These are phyloP conservation scores for Myopa tessellatipennis DNA, from an alignment of 2,888 invertebrate species.

Conservation along the genomic window DNA sequence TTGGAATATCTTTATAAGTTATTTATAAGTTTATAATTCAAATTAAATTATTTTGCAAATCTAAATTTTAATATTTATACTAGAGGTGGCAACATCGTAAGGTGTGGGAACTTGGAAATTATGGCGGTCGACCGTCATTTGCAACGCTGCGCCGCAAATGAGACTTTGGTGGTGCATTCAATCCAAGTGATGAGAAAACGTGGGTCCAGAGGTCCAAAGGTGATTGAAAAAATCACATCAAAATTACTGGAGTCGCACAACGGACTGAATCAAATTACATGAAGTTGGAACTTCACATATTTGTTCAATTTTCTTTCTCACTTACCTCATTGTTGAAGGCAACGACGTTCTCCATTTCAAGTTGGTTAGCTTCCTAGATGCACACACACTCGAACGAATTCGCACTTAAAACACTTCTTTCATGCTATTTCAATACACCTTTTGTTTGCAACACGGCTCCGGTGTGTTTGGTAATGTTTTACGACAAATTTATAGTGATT, in stretches of 20 bases:
- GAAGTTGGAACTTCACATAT: too few species aligned
- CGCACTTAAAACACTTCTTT: conserved; percentile 26
- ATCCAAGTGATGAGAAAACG: too few species aligned
- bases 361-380: conserved; percentile 21
- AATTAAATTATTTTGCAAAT: too few species aligned
- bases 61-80: too few species aligned
- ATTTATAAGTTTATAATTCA: too few species aligned
- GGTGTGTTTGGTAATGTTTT: conserved; percentile 35
- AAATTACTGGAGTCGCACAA: too few species aligned
- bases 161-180: too few species aligned
- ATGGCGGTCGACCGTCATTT: neutral
- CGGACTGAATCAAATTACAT: too few species aligned
- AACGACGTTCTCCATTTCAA: conserved; percentile 66
- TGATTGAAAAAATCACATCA: too few species aligned
- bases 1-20: too few species aligned
- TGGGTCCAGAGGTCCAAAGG: too few species aligned
- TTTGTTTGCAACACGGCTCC: neutral
- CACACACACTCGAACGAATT: conserved; percentile 22
- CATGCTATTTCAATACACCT: conserved; percentile 36
- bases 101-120: neutral
- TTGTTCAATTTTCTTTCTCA: conserved; percentile 20
- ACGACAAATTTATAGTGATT: conserved; percentile 42
- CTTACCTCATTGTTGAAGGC: conserved; percentile 68
- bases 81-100: neutral
- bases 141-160: neutral